phyloP scores from a whole-genome alignment of 2,797 vertebrate genomes.

The Malacoraja senta region DNA sequence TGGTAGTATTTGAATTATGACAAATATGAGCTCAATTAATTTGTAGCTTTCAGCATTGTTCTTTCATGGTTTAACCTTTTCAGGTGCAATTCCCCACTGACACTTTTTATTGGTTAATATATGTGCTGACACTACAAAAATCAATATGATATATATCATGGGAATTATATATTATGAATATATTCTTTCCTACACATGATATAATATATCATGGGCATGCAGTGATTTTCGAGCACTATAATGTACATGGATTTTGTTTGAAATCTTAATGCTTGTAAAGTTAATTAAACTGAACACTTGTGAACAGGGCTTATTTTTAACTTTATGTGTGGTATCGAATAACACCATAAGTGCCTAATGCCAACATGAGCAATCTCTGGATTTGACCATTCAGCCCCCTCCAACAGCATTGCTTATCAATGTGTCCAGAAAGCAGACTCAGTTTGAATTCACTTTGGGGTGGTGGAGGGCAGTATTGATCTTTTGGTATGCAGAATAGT shows the following conservation, averaged over 20 bases:
- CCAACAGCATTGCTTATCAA: not conserved
- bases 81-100: not conserved
- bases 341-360: not conserved
- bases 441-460: not conserved
- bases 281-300: not conserved
- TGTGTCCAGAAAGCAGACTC: not conserved
- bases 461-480: not conserved
- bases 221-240: not conserved
- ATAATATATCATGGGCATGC: not conserved
- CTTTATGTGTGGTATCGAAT: not conserved
- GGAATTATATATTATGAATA: not conserved
- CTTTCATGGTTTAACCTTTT: not conserved
- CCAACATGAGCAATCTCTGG: not conserved
- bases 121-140: not conserved
- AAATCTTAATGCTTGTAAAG: not conserved
- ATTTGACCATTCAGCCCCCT: not conserved
- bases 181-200: not conserved
- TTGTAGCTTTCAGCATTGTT: not conserved
- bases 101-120: not conserved
- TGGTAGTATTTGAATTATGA: not conserved
- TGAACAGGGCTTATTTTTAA: not conserved
- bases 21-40: not conserved
- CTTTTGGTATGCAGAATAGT: too few species aligned
- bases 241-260: not conserved
- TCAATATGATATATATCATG: not conserved